phyloP scores from a whole-genome alignment of 1,140 invertebrate species.

The Gryllus bimaculatus region DNA sequence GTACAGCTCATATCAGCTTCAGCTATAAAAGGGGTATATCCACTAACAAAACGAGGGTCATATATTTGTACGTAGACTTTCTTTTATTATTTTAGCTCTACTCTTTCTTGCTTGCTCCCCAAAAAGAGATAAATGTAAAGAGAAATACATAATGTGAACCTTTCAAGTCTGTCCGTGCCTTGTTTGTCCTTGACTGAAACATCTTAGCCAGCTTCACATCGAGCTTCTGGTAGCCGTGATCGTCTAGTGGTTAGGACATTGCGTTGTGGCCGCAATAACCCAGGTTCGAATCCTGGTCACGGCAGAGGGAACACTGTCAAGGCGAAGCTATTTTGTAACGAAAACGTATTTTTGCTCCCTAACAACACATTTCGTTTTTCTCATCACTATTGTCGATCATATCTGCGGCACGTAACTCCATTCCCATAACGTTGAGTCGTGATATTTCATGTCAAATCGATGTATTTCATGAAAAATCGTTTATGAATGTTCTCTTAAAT shows the following conservation, averaged over 20 bases:
- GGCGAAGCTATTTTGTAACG: not conserved
- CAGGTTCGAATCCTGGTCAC: slow-evolving; percentile 91
- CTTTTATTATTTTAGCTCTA: no score
- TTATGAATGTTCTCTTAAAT: no score
- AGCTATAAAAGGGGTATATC: no score
- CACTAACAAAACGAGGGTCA: no score
- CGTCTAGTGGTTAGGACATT: slow-evolving; percentile 86
- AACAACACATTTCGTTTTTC: no score
- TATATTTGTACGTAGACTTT: no score
- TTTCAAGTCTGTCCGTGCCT: not conserved
- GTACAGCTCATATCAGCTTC: no score
- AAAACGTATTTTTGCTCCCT: not conserved
- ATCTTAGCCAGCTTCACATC: not conserved
- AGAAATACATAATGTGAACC: not conserved
- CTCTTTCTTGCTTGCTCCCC: not conserved
- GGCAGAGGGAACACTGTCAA: slow-evolving; percentile 45
- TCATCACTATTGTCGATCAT: not conserved
- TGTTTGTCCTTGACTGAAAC: not conserved
- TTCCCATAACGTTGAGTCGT: not conserved
- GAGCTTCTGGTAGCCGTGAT: slow-evolving; percentile 52
- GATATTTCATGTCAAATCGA: no score
- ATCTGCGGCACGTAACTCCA: not conserved
- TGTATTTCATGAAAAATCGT: no score
- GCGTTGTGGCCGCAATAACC: slow-evolving; percentile 88
- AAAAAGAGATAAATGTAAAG: not conserved